Conservation (phyloP, 2,797 vertebrate species). For the Mastacembelus armatus region DNA sequence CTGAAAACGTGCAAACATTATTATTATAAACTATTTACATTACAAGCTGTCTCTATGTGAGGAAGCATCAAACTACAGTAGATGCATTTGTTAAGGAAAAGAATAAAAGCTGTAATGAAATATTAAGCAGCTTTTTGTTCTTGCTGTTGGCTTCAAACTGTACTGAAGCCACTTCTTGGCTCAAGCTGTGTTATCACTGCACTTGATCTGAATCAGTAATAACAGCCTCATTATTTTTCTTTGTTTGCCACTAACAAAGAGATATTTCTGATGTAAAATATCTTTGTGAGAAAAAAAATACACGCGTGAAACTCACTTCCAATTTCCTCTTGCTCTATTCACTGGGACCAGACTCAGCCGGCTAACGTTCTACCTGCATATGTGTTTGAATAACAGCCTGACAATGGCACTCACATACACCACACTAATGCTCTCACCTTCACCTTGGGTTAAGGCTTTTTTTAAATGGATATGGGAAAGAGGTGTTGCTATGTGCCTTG, state of each 20-base stretch:
- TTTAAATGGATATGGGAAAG: conserved; percentile 21
- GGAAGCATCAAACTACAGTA: neutral
- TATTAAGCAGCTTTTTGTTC: neutral
- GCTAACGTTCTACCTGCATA: conserved; percentile 10
- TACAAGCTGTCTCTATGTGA: conserved; percentile 3
- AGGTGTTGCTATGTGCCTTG: conserved; percentile 6
- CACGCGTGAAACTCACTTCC: conserved; percentile 37
- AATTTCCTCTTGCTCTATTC: conserved; percentile 56
- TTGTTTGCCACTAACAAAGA: conserved; percentile 34
- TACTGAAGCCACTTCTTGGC: neutral
- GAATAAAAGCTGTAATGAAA: neutral
- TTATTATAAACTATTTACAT: conserved; percentile 1
- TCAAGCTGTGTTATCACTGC: neutral
- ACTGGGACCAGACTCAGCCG: conserved; percentile 45
- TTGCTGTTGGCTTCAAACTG: neutral
- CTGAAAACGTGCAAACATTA: too few relatives aligned
- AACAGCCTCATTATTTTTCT: conserved; percentile 18
- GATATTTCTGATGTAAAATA: conserved; percentile 20
- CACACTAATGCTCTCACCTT: conserved; percentile 48
- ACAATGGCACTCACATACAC: conserved; percentile 32
- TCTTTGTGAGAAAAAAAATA: conserved; percentile 10
- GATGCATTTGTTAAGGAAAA: neutral
- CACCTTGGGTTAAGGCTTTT: conserved; percentile 29
- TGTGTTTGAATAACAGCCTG: conserved; percentile 40
- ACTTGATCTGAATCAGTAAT: conserved; percentile 17